These are phyloP conservation scores for Eolophus roseicapilla DNA, from an alignment of 2,113 vertebrate genomes.

Conservation along the genomic window DNA sequence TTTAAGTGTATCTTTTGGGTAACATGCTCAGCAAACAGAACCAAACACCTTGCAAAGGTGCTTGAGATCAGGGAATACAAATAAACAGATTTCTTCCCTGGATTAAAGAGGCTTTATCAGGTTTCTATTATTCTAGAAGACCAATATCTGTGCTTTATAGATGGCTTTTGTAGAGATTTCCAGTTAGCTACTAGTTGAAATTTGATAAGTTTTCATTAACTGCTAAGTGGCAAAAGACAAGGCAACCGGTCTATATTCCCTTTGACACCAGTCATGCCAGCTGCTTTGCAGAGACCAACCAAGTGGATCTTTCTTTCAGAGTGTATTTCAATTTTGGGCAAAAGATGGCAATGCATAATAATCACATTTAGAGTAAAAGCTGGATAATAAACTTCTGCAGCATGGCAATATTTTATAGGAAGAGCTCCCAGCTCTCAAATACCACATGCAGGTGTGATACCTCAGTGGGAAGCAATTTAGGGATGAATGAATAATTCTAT, in stretches of 20 bases:
- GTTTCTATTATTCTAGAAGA: not conserved
- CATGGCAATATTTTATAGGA: not conserved
- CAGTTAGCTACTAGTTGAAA: not conserved
- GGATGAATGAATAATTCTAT: not conserved
- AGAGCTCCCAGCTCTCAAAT: slow-evolving; percentile 8
- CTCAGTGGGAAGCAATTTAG: not conserved
- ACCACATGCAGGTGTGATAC: not conserved
- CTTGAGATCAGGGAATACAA: not conserved
- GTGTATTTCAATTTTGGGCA: not conserved
- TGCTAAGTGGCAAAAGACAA: not conserved
- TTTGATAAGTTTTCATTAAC: not conserved
- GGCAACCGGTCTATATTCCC: not conserved
- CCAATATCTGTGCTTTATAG: not conserved
- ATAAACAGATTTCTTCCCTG: not conserved
- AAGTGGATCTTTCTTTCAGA: not conserved
- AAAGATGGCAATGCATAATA: not conserved
- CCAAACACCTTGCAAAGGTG: not conserved
- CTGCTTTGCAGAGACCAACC: not conserved
- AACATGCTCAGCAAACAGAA: not conserved
- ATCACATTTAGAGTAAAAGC: not conserved
- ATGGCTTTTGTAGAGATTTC: not conserved
- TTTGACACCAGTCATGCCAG: not conserved
- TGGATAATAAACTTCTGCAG: not conserved
- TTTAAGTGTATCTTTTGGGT: not conserved
- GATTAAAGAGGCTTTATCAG: not conserved